phyloP scores from a whole-genome alignment of 2,797 vertebrate species.

The Spatula clypeata region DNA sequence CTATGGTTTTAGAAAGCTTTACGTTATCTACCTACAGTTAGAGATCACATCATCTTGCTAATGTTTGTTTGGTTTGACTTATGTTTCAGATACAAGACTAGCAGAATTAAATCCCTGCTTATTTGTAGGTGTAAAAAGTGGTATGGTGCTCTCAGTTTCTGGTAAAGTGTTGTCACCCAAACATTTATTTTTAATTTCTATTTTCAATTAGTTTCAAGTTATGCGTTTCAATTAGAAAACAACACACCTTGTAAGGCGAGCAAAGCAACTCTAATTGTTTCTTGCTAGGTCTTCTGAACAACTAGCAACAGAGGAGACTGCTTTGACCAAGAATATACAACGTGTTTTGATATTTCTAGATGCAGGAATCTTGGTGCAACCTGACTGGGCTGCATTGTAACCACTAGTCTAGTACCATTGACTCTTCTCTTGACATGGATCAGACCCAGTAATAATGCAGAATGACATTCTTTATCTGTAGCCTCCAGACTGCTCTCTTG shows the following conservation, averaged over 20 bases:
- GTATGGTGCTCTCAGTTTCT: neutral
- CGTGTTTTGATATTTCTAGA: neutral
- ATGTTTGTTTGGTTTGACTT: neutral
- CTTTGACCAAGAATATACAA: neutral
- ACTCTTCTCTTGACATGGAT: neutral
- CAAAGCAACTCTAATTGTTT: neutral
- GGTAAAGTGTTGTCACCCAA: neutral
- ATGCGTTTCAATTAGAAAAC: neutral
- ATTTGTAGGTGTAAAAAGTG: neutral
- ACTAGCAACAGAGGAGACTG: neutral
- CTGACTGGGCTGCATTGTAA: rapidly evolving
- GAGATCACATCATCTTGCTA: too few species aligned
- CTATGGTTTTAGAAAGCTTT: too few species aligned
- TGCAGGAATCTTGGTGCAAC: neutral
- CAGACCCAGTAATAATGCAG: neutral
- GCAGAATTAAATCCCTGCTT: neutral
- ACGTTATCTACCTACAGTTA: too few species aligned
- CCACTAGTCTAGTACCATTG: neutral
- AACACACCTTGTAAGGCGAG: neutral
- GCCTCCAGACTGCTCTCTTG: neutral
- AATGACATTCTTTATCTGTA: neutral
- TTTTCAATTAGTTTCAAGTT: neutral
- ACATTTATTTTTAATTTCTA: neutral
- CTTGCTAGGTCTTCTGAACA: neutral
- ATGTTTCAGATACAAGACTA: neutral